A percentile compares a stretch with the other conserved stretches of the same genome.
phyloP scores from a whole-genome alignment of 2,888 invertebrate genomes.

The Chirona hameri region DNA sequence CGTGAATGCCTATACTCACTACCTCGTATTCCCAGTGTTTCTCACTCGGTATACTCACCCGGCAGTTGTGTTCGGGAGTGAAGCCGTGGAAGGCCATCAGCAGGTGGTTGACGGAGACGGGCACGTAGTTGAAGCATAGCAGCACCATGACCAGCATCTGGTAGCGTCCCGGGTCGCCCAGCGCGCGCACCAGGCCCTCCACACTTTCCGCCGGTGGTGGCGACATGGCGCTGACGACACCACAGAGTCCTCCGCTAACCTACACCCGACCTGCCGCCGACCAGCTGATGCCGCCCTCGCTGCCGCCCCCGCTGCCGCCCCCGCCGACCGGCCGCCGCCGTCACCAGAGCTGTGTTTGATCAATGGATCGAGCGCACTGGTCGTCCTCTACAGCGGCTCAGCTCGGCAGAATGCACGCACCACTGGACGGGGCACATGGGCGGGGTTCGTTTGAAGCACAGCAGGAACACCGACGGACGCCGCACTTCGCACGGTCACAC shows the following conservation, averaged over 20 bases:
- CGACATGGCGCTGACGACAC: neutral
- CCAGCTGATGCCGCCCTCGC: neutral
- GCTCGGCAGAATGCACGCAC: too few relatives aligned
- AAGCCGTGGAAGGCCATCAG: slow-evolving; percentile 36
- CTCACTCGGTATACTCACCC: slow-evolving; percentile 31
- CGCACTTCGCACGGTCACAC: too few relatives aligned
- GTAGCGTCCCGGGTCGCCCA: slow-evolving; percentile 33
- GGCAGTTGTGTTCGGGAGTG: slow-evolving; percentile 37
- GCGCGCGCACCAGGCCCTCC: slow-evolving; percentile 35
- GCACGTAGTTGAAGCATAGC: slow-evolving; percentile 33
- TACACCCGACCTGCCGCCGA: neutral
- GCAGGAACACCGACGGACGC: too few relatives aligned
- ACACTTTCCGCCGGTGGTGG: slow-evolving; percentile 3
- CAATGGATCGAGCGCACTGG: too few relatives aligned
- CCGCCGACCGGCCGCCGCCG: neutral
- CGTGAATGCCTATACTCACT: too few relatives aligned
- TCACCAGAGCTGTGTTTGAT: neutral
- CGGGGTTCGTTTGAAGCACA: too few relatives aligned
- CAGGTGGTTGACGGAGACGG: slow-evolving; percentile 36
- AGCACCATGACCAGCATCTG: slow-evolving; percentile 36
- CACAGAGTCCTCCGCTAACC: too few relatives aligned
- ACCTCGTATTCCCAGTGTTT: too few relatives aligned
- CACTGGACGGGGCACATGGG: too few relatives aligned
- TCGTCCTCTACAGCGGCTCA: too few relatives aligned
- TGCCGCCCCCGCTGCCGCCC: neutral